phyloP scores from a whole-genome alignment of 2,888 invertebrate species.

The Ormyrus nitidulus region DNA sequence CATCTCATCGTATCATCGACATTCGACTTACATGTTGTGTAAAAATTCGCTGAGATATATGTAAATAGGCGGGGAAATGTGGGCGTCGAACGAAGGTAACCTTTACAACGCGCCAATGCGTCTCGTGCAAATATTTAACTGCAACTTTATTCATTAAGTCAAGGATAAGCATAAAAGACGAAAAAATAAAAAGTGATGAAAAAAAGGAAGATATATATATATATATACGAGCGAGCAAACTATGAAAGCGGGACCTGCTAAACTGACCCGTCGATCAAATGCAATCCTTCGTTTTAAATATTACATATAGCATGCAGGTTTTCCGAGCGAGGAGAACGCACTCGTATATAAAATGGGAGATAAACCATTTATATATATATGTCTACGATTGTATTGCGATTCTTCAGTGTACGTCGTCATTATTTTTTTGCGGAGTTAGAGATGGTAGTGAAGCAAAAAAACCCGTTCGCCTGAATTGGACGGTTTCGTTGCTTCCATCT shows the following conservation, averaged over 20 bases:
- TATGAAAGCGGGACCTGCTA: background rate
- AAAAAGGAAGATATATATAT: constrained; percentile 20
- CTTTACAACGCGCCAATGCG: constrained; percentile 59
- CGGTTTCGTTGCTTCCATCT: constrained; percentile 5
- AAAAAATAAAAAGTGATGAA: constrained; percentile 53
- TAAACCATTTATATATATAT: constrained; percentile 44
- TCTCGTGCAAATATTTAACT: constrained; percentile 66
- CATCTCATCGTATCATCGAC: constrained; percentile 48
- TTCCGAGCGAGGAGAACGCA: constrained; percentile 17
- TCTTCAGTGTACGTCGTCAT: constrained; percentile 32
- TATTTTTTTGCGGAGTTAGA: constrained; percentile 19
- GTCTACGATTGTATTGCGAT: constrained; percentile 44
- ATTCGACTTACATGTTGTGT: constrained; percentile 56
- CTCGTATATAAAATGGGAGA: constrained; percentile 29
- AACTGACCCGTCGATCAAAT: constrained; percentile 9
- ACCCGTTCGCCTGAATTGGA: background rate
- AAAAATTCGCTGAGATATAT: constrained; percentile 58
- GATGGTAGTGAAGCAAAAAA: background rate
- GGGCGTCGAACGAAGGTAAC: constrained; percentile 55
- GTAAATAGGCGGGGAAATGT: constrained; percentile 52
- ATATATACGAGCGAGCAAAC: constrained; percentile 1
- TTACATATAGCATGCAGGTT: constrained; percentile 34
- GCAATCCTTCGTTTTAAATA: constrained; percentile 47
- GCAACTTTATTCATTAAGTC: constrained; percentile 60
- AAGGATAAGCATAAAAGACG: constrained; percentile 38